Base-by-base conservation (phyloP, 1,140 invertebrate genomes). In the Vollenhovia emeryi region DNA sequence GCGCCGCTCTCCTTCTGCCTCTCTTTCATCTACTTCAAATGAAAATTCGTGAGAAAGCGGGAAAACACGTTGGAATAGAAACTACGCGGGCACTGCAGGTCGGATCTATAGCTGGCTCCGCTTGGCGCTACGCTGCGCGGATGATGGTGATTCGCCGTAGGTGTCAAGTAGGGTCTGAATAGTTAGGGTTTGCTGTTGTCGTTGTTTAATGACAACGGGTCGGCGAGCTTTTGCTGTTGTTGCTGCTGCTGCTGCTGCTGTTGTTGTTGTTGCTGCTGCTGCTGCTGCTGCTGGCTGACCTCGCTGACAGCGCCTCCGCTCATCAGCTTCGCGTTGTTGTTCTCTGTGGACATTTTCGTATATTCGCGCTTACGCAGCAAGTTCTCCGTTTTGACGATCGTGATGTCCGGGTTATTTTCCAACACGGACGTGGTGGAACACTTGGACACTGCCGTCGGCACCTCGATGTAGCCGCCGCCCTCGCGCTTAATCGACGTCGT, bases 381-480 rank as follows among this genome's bases (percentile, higher is more conserved):
- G 85, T 93, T 95, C 82, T 96, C 96, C 66, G 96, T 95, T 85
- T 96, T 96, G 15, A 96, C 95, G 74, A 96, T 96, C 43, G 96
- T 96, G 40, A 96, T 96, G 89, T 96, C 96, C 0, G 96, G 96
- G 90, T 96, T 96, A 91, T 96, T 96, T 64, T 95, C 95, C 24
- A 96, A 90, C 0, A 95, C 95, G 9, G 95, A 94, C 55, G 94
- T 96, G 5, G 93, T 94, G 18, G 93, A 64, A 21, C 60, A 64
- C 74, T 94, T 95, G 21, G 93, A 92, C 43, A 93, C 94, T 11
- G 94, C 80, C 55, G 90, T 92, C 84, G 92, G 91, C 60, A 94
- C 90, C 40, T 94, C 94, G 75, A 94, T 90, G 87, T 94, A 95
- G 36, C 92, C 93, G 18, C 92, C 94, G 27, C 93, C 94, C 74